Percentiles rank a stretch among this genome's conserved stretches.
Evolutionary conservation across 2,888 invertebrate species (phyloP).

Genomic region (Mimumesa dahlbomi): DNA sequence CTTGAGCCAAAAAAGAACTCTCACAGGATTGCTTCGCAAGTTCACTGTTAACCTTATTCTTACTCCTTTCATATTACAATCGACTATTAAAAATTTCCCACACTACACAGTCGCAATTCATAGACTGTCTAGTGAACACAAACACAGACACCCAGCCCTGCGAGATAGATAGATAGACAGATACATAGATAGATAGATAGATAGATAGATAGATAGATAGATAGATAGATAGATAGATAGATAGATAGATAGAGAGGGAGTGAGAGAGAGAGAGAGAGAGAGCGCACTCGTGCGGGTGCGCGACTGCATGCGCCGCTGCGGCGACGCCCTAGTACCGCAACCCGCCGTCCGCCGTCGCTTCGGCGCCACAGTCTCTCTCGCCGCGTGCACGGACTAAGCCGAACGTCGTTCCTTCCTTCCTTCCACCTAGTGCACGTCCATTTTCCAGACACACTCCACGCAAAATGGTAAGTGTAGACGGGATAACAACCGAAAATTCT

Average conservation of each 20-base stretch:
- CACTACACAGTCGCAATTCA: no score
- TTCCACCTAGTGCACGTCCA: conserved; percentile 34
- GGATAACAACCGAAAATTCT: not conserved
- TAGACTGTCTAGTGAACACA: no score
- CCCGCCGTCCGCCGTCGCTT: conserved; percentile 60
- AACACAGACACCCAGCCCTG: no score
- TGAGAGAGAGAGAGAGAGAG: not conserved
- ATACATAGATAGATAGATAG: no score
- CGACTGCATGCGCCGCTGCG: conserved; percentile 75
- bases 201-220: no score
- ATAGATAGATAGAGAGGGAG: not conserved
- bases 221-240: no score
- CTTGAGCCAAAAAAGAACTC: no score
- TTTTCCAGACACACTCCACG: conserved; percentile 44
- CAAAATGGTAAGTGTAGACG: conserved; percentile 72
- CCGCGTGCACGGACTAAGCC: conserved; percentile 73
- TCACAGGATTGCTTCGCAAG: no score
- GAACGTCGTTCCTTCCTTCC: conserved; percentile 36
- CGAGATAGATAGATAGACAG: no score
- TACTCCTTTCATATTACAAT: no score
- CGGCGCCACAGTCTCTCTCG: conserved; percentile 75
- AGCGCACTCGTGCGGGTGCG: conserved; percentile 71
- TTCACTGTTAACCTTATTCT: no score
- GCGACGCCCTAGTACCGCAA: conserved; percentile 72
- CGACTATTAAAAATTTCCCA: no score